Percentiles rank a stretch among this genome's conserved stretches.
phyloP scores from a whole-genome alignment of 2,888 invertebrate genomes.

The Cylloceria caligata region DNA sequence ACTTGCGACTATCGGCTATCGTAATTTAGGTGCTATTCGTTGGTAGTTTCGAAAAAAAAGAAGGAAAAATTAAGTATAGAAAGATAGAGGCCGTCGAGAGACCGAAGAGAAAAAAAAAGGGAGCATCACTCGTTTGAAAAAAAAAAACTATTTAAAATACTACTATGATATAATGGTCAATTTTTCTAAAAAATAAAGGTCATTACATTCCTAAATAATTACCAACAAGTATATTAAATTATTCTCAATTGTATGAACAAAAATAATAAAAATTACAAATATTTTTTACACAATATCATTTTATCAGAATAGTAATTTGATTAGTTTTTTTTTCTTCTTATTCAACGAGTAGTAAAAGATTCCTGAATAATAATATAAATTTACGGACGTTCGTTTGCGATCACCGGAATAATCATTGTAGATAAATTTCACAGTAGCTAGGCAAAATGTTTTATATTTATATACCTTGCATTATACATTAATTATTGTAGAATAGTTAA shows the following conservation, averaged over 20 bases:
- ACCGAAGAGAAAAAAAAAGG: slow-evolving; percentile 31
- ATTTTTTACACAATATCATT: not conserved
- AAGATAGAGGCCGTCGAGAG: not conserved
- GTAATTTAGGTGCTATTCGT: slow-evolving; percentile 77
- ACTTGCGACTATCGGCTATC: slow-evolving; percentile 67
- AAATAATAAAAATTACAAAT: not conserved
- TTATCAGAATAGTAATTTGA: slow-evolving; percentile 4
- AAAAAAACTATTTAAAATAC: slow-evolving; percentile 15
- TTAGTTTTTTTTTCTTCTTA: slow-evolving; percentile 2
- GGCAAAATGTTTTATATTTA: slow-evolving; percentile 76
- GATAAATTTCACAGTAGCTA: slow-evolving; percentile 76
- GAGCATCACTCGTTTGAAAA: slow-evolving; percentile 28
- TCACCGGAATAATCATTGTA: slow-evolving; percentile 68
- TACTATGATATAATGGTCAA: not conserved
- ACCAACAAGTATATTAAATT: not conserved
- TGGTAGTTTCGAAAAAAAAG: slow-evolving; percentile 69
- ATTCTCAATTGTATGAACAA: not conserved
- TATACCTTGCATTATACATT: slow-evolving; percentile 63
- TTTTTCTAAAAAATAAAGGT: not conserved
- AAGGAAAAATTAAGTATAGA: slow-evolving; percentile 12
- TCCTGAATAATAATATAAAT: slow-evolving; percentile 33
- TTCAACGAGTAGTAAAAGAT: not conserved
- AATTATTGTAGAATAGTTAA: slow-evolving; percentile 30
- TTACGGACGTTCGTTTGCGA: slow-evolving; percentile 49
- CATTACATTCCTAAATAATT: not conserved